Evolutionary conservation across 2,797 vertebrate species (phyloP), one percentile per base, ranked within the genome.

Genomic region (Malurus splendens): DNA sequence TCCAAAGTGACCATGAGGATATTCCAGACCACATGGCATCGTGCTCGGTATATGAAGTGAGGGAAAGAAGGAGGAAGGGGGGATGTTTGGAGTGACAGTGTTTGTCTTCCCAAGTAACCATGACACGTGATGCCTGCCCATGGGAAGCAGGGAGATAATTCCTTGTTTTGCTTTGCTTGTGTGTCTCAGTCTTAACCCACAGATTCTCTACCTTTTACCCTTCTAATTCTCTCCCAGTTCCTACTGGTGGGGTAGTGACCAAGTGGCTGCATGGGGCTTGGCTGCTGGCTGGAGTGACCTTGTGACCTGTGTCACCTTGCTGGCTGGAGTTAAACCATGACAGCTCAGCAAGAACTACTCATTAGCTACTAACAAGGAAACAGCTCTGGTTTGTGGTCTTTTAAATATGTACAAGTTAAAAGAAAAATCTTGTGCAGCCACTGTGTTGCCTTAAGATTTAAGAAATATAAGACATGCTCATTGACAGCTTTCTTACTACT

Each of bases 261-360:
- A 10, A 22, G 41, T 5, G 13, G 4, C 20, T 48, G 41, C 0
- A 0, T 41, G 30, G 18, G 22, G 12, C 24, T 59, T 28, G 19
- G 28, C 55, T 54, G 55, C 24, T 60, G 33, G 20, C 41, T 33
- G 20, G 28, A 12, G 20, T 61, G 32, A 32, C 32, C 32, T 32
- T 32, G 32, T 32, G 32, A 32, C 32, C 32, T 32, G 32, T 32
- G 32, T 32, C 32, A 32, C 32, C 32, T 32, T 54, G 55, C 24
- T 60, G 33, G 20, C 41, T 33, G 20, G 28, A 12, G 20, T 61
- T 47, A 54, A 47, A 22, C 50, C 24, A 36, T 18, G 33, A 33
- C 30, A 61, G 8, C 9, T 51, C 57, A 80, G 44, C 18, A 65
- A 36, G 55, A 33, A 9, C 33, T 61, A 57, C 13, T 84, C 13